Conservation (phyloP, 2,797 vertebrate species). For the Platalea minor region DNA sequence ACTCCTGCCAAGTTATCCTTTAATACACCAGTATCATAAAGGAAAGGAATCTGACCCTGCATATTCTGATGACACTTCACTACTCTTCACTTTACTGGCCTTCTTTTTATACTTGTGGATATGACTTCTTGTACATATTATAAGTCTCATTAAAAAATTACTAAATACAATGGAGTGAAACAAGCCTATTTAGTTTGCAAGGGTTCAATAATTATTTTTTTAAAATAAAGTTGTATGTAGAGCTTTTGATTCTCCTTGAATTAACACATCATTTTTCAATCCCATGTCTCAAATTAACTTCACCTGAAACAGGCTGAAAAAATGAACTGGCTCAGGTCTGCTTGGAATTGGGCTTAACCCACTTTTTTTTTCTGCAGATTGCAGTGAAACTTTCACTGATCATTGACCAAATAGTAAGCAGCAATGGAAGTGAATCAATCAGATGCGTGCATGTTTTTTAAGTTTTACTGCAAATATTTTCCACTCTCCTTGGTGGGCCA, state of each 20-base stretch:
- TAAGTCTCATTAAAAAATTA: background rate
- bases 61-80: background rate
- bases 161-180: background rate
- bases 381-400: background rate
- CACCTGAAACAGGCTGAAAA: background rate
- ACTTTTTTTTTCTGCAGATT: background rate
- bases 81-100: background rate
- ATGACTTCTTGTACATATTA: background rate
- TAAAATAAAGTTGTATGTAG: background rate
- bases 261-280: background rate
- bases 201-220: background rate
- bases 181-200: background rate
- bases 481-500: background rate
- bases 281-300: background rate
- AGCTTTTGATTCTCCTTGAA: background rate
- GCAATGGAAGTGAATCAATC: background rate
- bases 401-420: background rate
- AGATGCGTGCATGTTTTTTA: background rate
- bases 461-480: background rate
- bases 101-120: background rate
- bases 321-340: background rate
- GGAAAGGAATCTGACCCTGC: background rate
- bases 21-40: background rate
- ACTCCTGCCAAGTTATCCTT: background rate
- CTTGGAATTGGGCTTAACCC: background rate